Base-by-base conservation (phyloP, 2,113 vertebrate species). In the Osmerus mordax region DNA sequence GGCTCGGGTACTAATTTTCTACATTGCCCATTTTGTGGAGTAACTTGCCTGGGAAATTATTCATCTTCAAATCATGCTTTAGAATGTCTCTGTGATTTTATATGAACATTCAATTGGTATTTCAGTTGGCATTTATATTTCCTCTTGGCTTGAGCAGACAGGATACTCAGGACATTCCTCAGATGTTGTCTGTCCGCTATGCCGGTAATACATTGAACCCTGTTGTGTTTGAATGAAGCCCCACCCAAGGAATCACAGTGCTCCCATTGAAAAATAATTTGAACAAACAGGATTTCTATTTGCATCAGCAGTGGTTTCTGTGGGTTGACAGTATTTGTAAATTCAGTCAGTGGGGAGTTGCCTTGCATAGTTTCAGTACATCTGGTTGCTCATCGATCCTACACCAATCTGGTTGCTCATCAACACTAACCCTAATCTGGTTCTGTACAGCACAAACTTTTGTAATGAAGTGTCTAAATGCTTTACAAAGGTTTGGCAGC, bases 241-340 rank as follows among this genome's bases (percentile, higher is more conserved):
- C 83, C 88, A 75, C 86, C 82, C 81, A 63, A 16, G 2, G 14
- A 16, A 0, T 58, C 52, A 47, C 66, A 15, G 69, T 52, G 41
- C 70, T 56, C 16, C 11, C 70, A 21, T 28, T 54, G 41, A 18
- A 21, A 14, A 16, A 28, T 54, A 0, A 0, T 59, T 11, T 7
- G 53, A 56, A 19, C 29, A 6, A 47, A 60, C 53, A 41, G 18
- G 58, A 23, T 56, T 12, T 3, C 47, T 23, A 18, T 77, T 77
- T 76, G 53, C 64, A 13, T 78, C 79, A 74, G 76, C 74, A 81
- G 74, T 77, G 81, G 72, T 69, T 78, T 75, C 60, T 21, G 65
- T 76, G 75, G 74, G 69, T 55, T 78, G 67, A 72, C 73, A 79
- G 79, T 73, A 83, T 4, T 80, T 78, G 70, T 74, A 72, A 60